Evolutionary conservation across 2,888 invertebrate genomes (phyloP), one percentile per base, ranked within the genome.

Genomic region (Yponomeuta sedellus): DNA sequence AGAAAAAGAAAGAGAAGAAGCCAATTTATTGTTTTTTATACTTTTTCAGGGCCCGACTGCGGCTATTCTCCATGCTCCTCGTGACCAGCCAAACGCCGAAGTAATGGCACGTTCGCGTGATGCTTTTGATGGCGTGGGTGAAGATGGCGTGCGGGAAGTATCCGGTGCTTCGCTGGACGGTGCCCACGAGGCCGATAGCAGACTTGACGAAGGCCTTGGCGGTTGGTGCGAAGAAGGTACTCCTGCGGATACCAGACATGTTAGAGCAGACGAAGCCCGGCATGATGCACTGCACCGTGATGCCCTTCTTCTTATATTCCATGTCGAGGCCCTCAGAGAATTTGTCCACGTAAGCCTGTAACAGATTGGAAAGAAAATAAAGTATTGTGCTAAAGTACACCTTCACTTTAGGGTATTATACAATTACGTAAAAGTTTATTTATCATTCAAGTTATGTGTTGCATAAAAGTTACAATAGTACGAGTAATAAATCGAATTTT

Each of bases 241-340:
- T 92, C 57, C 92, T 91, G n/a, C 93, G 92, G 68, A 97, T 95
- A 75, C 96, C 96, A 11, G 96, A 95, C 96, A 97, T 97, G 77
- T 98, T 98, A 0, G 98, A 97, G 25, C 97, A 96, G 0, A 98
- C 98, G 73, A 96, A 97, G 1, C 97, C 97, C 0, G 98, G 98
- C 67, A 95, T 86, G 0, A 98, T 91, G 77, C 96, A 95, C 86
- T 98, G 97, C 6, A 97, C 91, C 5, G 94, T 92, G 28, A 97
- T 94, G 1, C 96, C 96, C 59, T 92, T 87, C 57, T 93, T 93
- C 20, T 91, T 86, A 75, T 96, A 97, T 77, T 97, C 97, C 66
- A 94, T 93, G 10, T 94, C 93, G 34, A 97, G 84, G 73, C 97
- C 96, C 64, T 93, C 94, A 8, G 95, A 94, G 72, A 97, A 94